Evolutionary conservation across 2,888 invertebrate genomes (phyloP).

Genomic region (Amitus sp.): DNA sequence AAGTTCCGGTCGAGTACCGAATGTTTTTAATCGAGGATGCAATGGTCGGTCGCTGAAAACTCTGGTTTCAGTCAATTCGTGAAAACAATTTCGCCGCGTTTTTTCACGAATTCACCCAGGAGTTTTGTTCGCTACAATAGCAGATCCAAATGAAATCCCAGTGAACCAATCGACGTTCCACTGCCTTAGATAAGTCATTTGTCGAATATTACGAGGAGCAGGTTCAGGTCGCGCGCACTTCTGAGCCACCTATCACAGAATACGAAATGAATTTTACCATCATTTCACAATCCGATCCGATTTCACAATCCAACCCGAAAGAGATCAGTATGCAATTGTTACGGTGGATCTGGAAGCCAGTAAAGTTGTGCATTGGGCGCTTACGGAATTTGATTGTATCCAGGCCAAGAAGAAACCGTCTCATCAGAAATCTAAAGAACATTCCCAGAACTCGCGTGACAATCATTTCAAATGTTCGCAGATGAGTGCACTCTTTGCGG

Average conservation of each 20-base stretch:
- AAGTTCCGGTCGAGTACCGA: constrained; percentile 1
- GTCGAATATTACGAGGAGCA: not conserved
- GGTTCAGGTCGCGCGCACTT: not conserved
- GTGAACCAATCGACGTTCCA: not conserved
- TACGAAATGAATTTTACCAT: not conserved
- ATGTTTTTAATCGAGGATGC: not conserved
- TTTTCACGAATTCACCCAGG: not conserved
- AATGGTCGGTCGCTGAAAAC: not conserved
- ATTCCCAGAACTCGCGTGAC: no score
- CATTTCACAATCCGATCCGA: no score
- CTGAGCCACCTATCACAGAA: not conserved
- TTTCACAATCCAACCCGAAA: no score
- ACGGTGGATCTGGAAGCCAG: not conserved
- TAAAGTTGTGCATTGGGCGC: not conserved
- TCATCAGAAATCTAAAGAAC: not conserved
- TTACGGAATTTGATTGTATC: not conserved
- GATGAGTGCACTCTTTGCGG: no score
- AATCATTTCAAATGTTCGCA: no score
- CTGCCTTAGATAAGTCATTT: not conserved
- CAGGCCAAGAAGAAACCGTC: not conserved
- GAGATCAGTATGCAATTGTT: not conserved
- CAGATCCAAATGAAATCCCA: not conserved
- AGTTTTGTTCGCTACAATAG: not conserved
- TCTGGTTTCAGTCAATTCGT: not conserved
- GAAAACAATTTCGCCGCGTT: not conserved